phyloP scores from a whole-genome alignment of 1,140 invertebrate genomes.

The Drosophila littoralis region DNA sequence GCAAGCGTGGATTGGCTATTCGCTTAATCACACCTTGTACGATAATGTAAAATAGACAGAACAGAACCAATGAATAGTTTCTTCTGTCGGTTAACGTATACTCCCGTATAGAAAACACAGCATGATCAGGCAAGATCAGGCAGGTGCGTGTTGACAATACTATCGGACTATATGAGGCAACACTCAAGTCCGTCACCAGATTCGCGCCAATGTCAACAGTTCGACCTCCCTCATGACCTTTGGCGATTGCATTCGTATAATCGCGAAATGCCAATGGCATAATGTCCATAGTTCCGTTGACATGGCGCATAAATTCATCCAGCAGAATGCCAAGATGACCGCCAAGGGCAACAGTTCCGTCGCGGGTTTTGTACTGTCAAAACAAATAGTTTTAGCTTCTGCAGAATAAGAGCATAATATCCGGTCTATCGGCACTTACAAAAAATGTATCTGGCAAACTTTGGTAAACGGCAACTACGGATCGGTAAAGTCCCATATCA shows the following conservation, averaged over 20 bases:
- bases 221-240: too few species aligned
- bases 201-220: constrained; percentile 10
- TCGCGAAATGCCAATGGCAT: background rate
- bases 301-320: background rate
- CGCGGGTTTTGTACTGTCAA: constrained; percentile 9
- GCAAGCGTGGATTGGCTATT: background rate
- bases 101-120: background rate
- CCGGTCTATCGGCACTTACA: background rate
- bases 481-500: background rate
- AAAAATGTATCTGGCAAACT: constrained; percentile 1
- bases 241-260: background rate
- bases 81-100: background rate
- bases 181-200: background rate
- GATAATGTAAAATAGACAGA: background rate
- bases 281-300: background rate
- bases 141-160: constrained; percentile 4
- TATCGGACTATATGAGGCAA: background rate
- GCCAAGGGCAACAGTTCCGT: background rate
- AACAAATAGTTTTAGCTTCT: background rate
- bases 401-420: background rate
- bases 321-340: constrained; percentile 7
- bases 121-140: constrained; percentile 7
- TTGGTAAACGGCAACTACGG: background rate
- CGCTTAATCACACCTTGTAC: background rate
- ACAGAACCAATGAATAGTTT: background rate